A percentile compares a stretch with the other conserved stretches of the same genome.
These are phyloP conservation scores for Leptura quadrifasciata DNA, from an alignment of 2,888 invertebrate species.

Conservation along the genomic window DNA sequence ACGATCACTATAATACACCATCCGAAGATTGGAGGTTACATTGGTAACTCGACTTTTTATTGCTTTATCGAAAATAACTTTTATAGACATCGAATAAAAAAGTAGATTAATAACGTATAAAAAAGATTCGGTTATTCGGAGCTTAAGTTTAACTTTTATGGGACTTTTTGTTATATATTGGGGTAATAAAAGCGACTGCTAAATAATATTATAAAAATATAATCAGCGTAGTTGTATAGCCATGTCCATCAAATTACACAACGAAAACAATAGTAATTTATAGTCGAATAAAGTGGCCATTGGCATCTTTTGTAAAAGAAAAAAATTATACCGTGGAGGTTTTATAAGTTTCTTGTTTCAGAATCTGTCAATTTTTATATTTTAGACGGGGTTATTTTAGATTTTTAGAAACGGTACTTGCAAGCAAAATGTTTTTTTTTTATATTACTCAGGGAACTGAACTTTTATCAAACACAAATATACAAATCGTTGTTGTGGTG, in stretches of 20 bases:
- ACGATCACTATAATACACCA: slow-evolving; percentile 10
- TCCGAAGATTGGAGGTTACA: slow-evolving; percentile 31
- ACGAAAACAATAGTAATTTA: slow-evolving; percentile 15
- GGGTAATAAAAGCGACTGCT: slow-evolving; percentile 13
- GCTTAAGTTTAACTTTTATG: slow-evolving; percentile 32
- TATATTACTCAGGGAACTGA: too few relatives aligned
- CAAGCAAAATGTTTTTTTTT: too few relatives aligned
- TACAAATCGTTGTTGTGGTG: too few relatives aligned
- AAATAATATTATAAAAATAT: slow-evolving; percentile 3
- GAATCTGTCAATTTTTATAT: too few relatives aligned
- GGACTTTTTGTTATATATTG: slow-evolving; percentile 23
- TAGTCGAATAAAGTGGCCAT: background rate
- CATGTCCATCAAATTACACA: slow-evolving; percentile 1
- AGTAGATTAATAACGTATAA: slow-evolving; percentile 37
- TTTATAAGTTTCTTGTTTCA: background rate
- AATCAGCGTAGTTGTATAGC: background rate
- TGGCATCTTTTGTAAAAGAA: background rate
- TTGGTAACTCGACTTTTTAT: slow-evolving; percentile 34
- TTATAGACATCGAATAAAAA: slow-evolving; percentile 37
- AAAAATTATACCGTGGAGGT: background rate
- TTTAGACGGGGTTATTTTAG: too few relatives aligned
- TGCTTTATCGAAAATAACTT: slow-evolving; percentile 36
- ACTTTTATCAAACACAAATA: too few relatives aligned
- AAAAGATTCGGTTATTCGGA: slow-evolving; percentile 19
- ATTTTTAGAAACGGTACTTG: too few relatives aligned